Evolutionary conservation across 2,888 invertebrate species (phyloP).

Genomic region (Chaetogeoica ovagalla): DNA sequence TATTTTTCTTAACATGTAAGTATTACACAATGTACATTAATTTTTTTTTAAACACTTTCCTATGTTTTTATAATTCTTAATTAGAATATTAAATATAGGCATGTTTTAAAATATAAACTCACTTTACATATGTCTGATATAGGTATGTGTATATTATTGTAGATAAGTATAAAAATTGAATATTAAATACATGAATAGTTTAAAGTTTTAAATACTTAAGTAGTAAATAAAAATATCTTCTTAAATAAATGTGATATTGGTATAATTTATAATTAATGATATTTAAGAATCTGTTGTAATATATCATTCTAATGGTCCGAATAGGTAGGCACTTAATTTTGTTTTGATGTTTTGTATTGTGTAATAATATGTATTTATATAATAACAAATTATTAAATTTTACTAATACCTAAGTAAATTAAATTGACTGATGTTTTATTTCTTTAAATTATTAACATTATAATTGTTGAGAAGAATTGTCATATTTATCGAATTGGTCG

Average conservation of each 20-base stretch:
- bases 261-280: not conserved
- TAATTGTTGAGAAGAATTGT: too few relatives aligned
- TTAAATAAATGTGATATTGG: not conserved
- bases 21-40: not conserved
- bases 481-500: too few relatives aligned
- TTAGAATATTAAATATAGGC: not conserved
- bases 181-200: slow-evolving; percentile 1
- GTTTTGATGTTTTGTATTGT: not conserved
- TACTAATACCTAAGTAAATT: too few relatives aligned
- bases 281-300: not conserved
- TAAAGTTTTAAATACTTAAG: not conserved
- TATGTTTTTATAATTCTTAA: not conserved
- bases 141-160: not conserved
- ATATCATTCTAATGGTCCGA: too few relatives aligned
- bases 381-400: too few relatives aligned
- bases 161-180: slow-evolving; percentile 20
- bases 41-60: not conserved
- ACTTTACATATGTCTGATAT: not conserved
- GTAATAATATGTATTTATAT: too few relatives aligned
- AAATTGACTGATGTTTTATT: too few relatives aligned
- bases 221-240: too few relatives aligned
- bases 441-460: too few relatives aligned
- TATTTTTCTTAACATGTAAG: not conserved
- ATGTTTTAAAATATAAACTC: not conserved
- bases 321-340: not conserved